phyloP scores from a whole-genome alignment of 2,888 invertebrate genomes.

The Cephonodes hylas region DNA sequence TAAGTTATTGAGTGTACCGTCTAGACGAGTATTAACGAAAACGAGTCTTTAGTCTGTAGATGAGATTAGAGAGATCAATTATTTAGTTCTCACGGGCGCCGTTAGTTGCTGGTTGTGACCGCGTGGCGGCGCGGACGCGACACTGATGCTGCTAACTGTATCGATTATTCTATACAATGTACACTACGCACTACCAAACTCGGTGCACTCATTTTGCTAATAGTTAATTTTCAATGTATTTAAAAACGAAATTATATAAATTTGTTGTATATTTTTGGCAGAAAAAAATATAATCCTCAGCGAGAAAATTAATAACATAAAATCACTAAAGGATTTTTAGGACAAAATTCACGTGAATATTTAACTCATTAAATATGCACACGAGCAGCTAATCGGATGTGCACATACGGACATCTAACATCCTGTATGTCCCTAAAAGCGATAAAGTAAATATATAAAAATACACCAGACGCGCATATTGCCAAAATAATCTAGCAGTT shows the following conservation, averaged over 20 bases:
- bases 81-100: slow-evolving; percentile 66
- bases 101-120: slow-evolving; percentile 27
- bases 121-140: neutral
- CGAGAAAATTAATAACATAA: neutral
- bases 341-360: neutral
- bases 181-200: neutral
- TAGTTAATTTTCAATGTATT: no score
- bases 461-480: slow-evolving; percentile 21
- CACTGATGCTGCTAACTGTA: neutral
- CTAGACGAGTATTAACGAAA: slow-evolving; percentile 54
- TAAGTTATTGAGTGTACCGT: slow-evolving; percentile 35
- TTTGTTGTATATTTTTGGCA: neutral
- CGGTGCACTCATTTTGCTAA: neutral
- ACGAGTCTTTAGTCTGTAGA: slow-evolving; percentile 43
- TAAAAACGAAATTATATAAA: neutral
- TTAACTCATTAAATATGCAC: neutral
- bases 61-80: slow-evolving; percentile 73
- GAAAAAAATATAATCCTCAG: neutral
- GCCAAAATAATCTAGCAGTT: slow-evolving; percentile 27
- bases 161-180: neutral
- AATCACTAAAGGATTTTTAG: neutral
- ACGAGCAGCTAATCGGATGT: neutral
- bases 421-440: neutral
- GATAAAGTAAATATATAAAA: slow-evolving; percentile 10
- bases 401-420: neutral